Evolutionary conservation across 2,113 vertebrate genomes (phyloP).

Genomic region (Herpailurus yagouaroundi): DNA sequence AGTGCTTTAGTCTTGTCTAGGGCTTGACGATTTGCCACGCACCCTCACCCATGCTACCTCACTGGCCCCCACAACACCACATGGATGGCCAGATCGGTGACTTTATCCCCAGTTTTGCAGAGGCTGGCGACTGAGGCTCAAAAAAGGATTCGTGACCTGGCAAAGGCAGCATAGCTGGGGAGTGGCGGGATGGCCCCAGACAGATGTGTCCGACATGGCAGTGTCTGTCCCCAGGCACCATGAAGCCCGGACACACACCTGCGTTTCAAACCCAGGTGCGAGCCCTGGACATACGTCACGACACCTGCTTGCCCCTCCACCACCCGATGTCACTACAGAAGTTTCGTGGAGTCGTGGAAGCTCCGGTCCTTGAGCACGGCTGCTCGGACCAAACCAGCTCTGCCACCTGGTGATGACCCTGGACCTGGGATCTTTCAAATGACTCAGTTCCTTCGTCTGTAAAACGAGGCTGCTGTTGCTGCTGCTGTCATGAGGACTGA

Average conservation of each 20-base stretch:
- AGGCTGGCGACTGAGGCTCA: background rate
- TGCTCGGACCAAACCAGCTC: background rate
- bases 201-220: background rate
- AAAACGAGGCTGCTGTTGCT: background rate
- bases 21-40: background rate
- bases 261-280: background rate
- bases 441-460: background rate
- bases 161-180: background rate
- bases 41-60: background rate
- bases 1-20: background rate
- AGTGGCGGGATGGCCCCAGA: background rate
- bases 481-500: background rate
- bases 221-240: background rate
- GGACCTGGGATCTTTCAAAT: background rate
- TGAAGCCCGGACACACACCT: background rate
- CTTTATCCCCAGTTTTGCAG: background rate
- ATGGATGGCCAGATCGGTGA: background rate
- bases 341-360: accelerated
- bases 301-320: background rate
- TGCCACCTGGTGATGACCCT: background rate
- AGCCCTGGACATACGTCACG: accelerated
- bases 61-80: background rate
- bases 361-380: background rate
- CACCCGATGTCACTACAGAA: accelerated
- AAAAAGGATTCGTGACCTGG: background rate